Conservation (phyloP, 2,113 vertebrate species). For the Chiloscyllium plagiosum region DNA sequence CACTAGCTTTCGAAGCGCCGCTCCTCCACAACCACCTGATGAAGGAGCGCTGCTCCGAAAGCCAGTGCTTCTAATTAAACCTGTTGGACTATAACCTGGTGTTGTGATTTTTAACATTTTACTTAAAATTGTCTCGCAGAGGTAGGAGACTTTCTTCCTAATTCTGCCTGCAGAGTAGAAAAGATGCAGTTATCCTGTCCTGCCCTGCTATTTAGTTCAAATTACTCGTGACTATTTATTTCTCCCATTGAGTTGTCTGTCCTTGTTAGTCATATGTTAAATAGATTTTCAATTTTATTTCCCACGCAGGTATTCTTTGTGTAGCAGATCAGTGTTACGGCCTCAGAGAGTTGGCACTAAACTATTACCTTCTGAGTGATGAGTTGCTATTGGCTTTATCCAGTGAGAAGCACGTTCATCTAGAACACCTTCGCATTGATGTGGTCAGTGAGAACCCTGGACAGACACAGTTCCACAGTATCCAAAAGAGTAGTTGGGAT, state of each 20-base stretch:
- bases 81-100: too few species aligned
- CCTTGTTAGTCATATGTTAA: not conserved
- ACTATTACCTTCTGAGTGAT: slow-evolving; percentile 64
- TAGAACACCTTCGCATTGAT: slow-evolving; percentile 64
- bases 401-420: slow-evolving; percentile 60
- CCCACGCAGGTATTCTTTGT: slow-evolving; percentile 61
- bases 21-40: too few species aligned
- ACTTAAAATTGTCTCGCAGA: not conserved
- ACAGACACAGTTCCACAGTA: slow-evolving; percentile 57
- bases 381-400: slow-evolving; percentile 63
- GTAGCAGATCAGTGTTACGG: slow-evolving; percentile 68
- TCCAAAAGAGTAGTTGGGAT: slow-evolving; percentile 67
- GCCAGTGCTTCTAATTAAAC: too few species aligned
- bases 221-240: not conserved
- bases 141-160: not conserved
- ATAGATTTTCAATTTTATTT: slow-evolving; percentile 13
- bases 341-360: slow-evolving; percentile 63
- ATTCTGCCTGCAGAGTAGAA: not conserved
- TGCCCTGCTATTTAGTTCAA: not conserved
- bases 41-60: too few species aligned
- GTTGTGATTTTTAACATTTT: not conserved
- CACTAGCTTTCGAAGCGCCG: too few species aligned
- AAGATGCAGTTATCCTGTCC: not conserved
- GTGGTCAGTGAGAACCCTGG: slow-evolving; percentile 62
- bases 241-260: too few species aligned